Conservation (phyloP, 2,888 invertebrate species). For the Clanis bilineata region DNA sequence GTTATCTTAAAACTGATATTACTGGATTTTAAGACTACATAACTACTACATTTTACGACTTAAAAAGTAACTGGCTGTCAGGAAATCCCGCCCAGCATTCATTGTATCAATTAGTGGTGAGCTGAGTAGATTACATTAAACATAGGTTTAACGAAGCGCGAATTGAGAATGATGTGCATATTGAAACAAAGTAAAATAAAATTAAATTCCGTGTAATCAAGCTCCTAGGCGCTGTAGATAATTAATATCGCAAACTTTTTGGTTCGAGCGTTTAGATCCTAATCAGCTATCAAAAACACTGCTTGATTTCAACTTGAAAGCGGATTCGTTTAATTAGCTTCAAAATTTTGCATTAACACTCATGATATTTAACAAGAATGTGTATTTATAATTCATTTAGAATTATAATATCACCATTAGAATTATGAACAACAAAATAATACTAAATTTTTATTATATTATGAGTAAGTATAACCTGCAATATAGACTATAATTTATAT, state of each 20-base stretch:
- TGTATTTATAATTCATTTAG: neutral
- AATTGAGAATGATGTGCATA: slow-evolving; percentile 26
- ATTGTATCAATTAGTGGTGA: slow-evolving; percentile 5
- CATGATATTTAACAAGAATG: neutral
- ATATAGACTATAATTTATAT: too few relatives aligned
- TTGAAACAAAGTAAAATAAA: slow-evolving; percentile 29
- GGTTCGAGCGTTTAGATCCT: slow-evolving; percentile 11
- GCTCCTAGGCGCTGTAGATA: slow-evolving; percentile 21
- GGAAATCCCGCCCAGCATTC: neutral
- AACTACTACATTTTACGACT: neutral
- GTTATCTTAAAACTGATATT: too few relatives aligned
- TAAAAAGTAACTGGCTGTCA: neutral
- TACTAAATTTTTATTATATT: too few relatives aligned
- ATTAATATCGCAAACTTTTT: slow-evolving; percentile 24
- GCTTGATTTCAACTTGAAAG: slow-evolving; percentile 9
- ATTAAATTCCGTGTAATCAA: slow-evolving; percentile 33
- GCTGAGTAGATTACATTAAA: slow-evolving; percentile 6
- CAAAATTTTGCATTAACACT: neutral
- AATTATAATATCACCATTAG: too few relatives aligned
- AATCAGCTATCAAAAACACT: slow-evolving; percentile 18
- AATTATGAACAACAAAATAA: too few relatives aligned
- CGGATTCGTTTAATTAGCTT: neutral
- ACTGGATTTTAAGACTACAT: neutral
- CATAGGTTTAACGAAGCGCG: slow-evolving; percentile 21
- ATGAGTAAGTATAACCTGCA: too few relatives aligned